These are phyloP conservation scores for Bombus breviceps DNA, from an alignment of 1,140 invertebrate genomes.

Conservation along the genomic window DNA sequence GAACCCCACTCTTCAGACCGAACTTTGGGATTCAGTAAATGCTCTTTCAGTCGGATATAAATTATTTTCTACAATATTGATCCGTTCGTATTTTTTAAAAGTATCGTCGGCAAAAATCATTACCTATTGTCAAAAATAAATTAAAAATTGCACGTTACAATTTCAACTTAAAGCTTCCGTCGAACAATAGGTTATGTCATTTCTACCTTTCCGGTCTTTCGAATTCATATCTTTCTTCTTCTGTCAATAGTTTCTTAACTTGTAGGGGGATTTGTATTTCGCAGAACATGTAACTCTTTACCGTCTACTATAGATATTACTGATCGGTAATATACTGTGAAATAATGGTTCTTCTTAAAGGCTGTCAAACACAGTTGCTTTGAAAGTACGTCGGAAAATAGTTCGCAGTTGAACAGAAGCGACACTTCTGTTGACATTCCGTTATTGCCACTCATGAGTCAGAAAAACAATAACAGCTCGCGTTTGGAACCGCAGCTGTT, in stretches of 20 bases:
- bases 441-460: slow-evolving; percentile 58
- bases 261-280: no score
- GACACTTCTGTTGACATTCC: slow-evolving; percentile 64
- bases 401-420: slow-evolving; percentile 12
- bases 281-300: not conserved
- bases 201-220: no score
- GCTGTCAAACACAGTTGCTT: not conserved
- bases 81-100: no score
- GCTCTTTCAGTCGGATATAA: not conserved
- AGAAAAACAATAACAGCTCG: slow-evolving; percentile 69
- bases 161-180: no score
- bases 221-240: no score
- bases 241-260: no score
- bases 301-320: not conserved
- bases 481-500: slow-evolving; percentile 66
- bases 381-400: slow-evolving; percentile 5
- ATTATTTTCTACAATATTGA: not conserved
- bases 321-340: not conserved
- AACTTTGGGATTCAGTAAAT: slow-evolving; percentile 6
- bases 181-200: no score
- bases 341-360: not conserved
- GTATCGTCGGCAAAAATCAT: no score
- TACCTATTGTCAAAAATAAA: no score
- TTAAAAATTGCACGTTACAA: no score
- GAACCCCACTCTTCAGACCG: slow-evolving; percentile 13